Conservation (phyloP, 2,888 invertebrate genomes). For the Drosophila mayaguana region DNA sequence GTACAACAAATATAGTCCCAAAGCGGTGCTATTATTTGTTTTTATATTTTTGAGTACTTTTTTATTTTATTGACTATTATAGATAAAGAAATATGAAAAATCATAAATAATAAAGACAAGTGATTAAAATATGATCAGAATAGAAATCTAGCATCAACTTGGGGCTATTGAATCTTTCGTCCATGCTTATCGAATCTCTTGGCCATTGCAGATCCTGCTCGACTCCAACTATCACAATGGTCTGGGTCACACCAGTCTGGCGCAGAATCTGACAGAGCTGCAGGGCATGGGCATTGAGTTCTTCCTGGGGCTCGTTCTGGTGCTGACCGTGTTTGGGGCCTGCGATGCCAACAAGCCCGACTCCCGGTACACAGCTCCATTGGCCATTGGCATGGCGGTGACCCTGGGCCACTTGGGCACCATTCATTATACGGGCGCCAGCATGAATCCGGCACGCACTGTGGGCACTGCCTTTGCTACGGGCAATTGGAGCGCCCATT, state of each 20-base stretch:
- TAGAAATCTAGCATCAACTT: no score
- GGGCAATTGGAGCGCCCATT: constrained; percentile 91
- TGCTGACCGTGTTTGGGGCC: constrained; percentile 95
- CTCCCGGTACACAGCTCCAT: constrained; percentile 92
- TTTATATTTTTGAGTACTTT: no score
- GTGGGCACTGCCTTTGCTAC: constrained; percentile 94
- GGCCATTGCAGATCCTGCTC: constrained; percentile 87
- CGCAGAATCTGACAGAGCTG: constrained; percentile 87
- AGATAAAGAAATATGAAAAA: no score
- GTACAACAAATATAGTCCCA: no score
- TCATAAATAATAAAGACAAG: no score
- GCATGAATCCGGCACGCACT: constrained; percentile 97
- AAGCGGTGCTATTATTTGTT: background rate
- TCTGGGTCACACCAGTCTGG: constrained; percentile 90
- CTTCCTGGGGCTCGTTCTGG: constrained; percentile 94
- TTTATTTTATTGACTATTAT: no score
- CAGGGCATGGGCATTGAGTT: constrained; percentile 96
- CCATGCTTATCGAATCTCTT: constrained; percentile 11
- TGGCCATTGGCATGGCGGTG: constrained; percentile 95
- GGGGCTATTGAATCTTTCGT: no score
- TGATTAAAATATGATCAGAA: no score
- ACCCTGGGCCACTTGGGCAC: constrained; percentile 93
- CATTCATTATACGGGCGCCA: constrained; percentile 93
- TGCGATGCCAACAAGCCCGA: constrained; percentile 86
- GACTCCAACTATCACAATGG: constrained; percentile 87